These are phyloP conservation scores for Sisor rabdophorus DNA, from an alignment of 2,113 vertebrate genomes.

Conservation along the genomic window DNA sequence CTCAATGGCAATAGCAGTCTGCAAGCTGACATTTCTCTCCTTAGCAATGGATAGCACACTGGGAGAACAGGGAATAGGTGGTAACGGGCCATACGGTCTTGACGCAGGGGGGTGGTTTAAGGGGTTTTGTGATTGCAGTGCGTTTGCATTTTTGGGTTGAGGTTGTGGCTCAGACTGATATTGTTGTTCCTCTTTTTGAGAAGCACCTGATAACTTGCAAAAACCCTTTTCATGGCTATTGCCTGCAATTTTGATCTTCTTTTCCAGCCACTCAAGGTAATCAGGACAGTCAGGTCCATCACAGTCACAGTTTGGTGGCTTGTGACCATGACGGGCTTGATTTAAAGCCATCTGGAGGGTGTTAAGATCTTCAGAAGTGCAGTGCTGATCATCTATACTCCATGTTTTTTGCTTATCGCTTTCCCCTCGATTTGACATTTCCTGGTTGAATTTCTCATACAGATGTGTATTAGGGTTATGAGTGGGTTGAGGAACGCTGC, in stretches of 20 bases:
- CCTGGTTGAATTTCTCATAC: slow-evolving; percentile 87
- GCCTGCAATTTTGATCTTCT: slow-evolving; percentile 83
- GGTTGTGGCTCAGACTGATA: slow-evolving; percentile 51
- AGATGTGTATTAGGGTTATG: slow-evolving; percentile 71
- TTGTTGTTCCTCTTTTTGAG: slow-evolving; percentile 38
- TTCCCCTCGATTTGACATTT: slow-evolving; percentile 72
- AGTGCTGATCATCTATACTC: slow-evolving; percentile 53
- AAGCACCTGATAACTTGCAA: slow-evolving; percentile 52
- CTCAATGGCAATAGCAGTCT: slow-evolving; percentile 94
- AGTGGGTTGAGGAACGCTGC: slow-evolving; percentile 57
- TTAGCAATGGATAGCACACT: slow-evolving; percentile 90
- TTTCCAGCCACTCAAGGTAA: slow-evolving; percentile 96
- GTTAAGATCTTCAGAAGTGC: slow-evolving; percentile 77
- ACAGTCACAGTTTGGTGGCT: slow-evolving; percentile 93
- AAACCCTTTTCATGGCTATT: slow-evolving; percentile 57
- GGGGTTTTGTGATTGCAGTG: slow-evolving; percentile 31
- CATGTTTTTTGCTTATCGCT: slow-evolving; percentile 58
- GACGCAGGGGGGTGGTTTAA: slow-evolving; percentile 48
- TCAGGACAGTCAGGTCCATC: slow-evolving; percentile 95
- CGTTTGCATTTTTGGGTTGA: slow-evolving; percentile 60
- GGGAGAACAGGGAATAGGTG: slow-evolving; percentile 85
- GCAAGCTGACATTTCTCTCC: slow-evolving; percentile 93
- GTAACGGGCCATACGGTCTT: slow-evolving; percentile 63
- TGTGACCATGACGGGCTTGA: slow-evolving; percentile 87
- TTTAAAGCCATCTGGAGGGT: slow-evolving; percentile 83